Evolutionary conservation across 2,113 vertebrate species (phyloP).

Genomic region (Caretta caretta): DNA sequence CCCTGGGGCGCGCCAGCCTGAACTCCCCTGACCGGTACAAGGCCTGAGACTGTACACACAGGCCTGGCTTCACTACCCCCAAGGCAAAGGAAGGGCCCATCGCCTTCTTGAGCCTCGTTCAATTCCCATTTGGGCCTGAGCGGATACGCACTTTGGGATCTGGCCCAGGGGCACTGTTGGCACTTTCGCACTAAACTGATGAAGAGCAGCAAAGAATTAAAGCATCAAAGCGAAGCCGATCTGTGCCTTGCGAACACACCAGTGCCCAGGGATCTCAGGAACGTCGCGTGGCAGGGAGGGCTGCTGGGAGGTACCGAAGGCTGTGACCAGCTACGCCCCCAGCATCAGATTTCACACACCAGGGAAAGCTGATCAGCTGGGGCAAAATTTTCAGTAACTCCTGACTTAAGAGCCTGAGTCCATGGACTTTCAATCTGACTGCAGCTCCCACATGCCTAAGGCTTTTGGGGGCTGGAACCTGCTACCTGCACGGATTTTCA

Average conservation of each 20-base stretch:
- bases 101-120: neutral
- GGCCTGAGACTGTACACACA: neutral
- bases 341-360: neutral
- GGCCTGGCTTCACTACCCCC: neutral
- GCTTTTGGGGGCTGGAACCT: neutral
- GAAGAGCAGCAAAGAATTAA: neutral
- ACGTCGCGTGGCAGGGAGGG: neutral
- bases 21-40: too few species aligned
- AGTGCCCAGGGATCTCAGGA: neutral
- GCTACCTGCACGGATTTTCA: neutral
- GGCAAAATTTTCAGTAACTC: neutral
- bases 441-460: neutral
- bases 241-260: neutral
- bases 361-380: neutral
- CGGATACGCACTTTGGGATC: neutral
- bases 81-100: neutral
- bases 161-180: neutral
- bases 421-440: neutral
- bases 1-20: neutral
- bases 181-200: neutral
- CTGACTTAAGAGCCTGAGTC: neutral
- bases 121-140: neutral
- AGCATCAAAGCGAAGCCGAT: neutral
- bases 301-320: neutral
- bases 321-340: neutral